These are phyloP conservation scores for Calameuta filiformis DNA, from an alignment of 2,888 invertebrate genomes.

Conservation along the genomic window DNA sequence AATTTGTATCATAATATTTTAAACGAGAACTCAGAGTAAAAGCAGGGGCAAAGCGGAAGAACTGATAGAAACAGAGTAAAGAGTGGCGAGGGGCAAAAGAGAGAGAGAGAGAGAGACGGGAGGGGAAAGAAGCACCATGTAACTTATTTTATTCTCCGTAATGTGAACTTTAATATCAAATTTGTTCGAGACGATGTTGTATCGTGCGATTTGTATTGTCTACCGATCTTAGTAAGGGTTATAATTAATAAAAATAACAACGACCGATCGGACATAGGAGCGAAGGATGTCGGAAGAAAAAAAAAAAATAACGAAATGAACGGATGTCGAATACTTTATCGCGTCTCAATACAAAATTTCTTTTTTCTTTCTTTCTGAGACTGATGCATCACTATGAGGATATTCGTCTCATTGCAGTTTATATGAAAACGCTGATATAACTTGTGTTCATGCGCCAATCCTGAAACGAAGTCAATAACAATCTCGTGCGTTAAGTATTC, in stretches of 20 bases:
- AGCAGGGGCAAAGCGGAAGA: background rate
- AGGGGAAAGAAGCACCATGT: slow-evolving; percentile 43
- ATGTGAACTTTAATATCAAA: slow-evolving; percentile 50
- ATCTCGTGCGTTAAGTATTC: background rate
- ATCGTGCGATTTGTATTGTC: slow-evolving; percentile 45
- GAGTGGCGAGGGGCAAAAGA: background rate
- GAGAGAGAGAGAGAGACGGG: background rate
- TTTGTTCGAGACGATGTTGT: slow-evolving; percentile 42
- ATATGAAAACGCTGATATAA: background rate
- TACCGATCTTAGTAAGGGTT: slow-evolving; percentile 16
- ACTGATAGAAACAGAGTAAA: background rate
- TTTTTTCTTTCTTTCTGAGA: background rate
- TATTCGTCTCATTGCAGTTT: background rate
- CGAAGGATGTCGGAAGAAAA: slow-evolving; percentile 25
- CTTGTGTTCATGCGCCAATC: background rate
- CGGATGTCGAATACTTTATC: background rate
- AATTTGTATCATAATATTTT: slow-evolving; percentile 60
- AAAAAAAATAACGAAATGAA: background rate
- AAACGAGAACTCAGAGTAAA: slow-evolving; percentile 42
- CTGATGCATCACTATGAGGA: background rate
- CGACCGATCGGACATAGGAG: slow-evolving; percentile 23
- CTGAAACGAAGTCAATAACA: background rate
- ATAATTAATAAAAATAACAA: slow-evolving; percentile 23
- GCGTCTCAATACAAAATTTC: background rate
- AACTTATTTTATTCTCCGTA: slow-evolving; percentile 60